Conservation (phyloP, 2,888 invertebrate genomes). For the Tricholauxania praeusta region DNA sequence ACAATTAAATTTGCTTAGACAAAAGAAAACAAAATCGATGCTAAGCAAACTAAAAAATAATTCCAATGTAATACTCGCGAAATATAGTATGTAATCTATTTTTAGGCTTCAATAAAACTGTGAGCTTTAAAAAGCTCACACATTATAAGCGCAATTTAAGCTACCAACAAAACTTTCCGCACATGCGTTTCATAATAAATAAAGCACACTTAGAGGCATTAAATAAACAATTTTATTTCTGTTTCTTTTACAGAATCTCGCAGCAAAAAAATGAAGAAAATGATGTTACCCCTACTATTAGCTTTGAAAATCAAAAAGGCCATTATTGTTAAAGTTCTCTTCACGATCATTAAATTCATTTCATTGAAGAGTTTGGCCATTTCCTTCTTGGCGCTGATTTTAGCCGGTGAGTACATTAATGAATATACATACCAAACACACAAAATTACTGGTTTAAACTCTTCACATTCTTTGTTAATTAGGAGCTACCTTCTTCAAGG, state of each 20-base stretch:
- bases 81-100: too few relatives aligned
- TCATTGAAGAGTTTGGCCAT: conserved; percentile 76
- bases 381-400: conserved; percentile 73
- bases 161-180: too few relatives aligned
- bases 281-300: conserved; percentile 74
- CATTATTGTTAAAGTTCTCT: conserved; percentile 73
- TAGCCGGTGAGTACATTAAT: conserved; percentile 69
- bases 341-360: conserved; percentile 73
- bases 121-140: too few relatives aligned
- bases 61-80: too few relatives aligned
- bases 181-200: too few relatives aligned
- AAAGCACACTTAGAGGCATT: too few relatives aligned
- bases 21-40: too few relatives aligned
- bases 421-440: not conserved
- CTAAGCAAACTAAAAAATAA: too few relatives aligned
- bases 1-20: too few relatives aligned
- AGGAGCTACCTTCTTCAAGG: conserved; percentile 68
- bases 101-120: too few relatives aligned
- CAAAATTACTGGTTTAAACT: not conserved
- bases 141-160: too few relatives aligned
- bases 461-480: not conserved
- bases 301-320: conserved; percentile 74
- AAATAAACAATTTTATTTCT: not conserved
- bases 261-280: conserved; percentile 73
- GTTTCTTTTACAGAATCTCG: conserved; percentile 69